Conservation (phyloP, 2,888 invertebrate genomes). For the Ennomos fuscantarius region DNA sequence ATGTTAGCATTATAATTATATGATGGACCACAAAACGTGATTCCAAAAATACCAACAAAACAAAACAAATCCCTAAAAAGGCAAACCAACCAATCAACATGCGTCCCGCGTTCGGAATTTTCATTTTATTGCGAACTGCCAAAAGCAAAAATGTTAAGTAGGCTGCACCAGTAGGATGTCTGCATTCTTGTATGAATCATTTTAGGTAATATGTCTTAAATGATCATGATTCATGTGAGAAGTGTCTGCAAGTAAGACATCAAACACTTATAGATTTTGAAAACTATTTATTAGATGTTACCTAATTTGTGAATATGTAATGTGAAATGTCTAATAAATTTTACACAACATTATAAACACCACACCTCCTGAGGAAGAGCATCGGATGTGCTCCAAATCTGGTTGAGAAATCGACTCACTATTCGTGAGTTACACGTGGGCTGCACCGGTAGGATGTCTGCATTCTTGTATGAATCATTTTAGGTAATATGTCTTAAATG, state of each 20-base stretch:
- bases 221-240: constrained; percentile 46
- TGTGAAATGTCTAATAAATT: too few relatives aligned
- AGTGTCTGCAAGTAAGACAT: constrained; percentile 28
- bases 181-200: constrained; percentile 64
- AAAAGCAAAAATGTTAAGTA: constrained; percentile 28
- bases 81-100: constrained; percentile 7
- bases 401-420: too few relatives aligned
- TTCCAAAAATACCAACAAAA: constrained; percentile 2
- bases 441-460: constrained; percentile 44
- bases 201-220: constrained; percentile 36
- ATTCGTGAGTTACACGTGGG: too few relatives aligned
- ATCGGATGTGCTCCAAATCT: too few relatives aligned
- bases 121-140: constrained; percentile 24
- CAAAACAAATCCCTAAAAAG: neutral
- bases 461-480: constrained; percentile 61
- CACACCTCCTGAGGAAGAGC: too few relatives aligned
- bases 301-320: too few relatives aligned
- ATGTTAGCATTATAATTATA: too few relatives aligned
- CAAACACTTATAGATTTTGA: too few relatives aligned
- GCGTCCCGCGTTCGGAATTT: constrained; percentile 7
- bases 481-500: constrained; percentile 37
- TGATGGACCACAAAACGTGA: neutral
- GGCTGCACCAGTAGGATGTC: constrained; percentile 39
- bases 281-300: too few relatives aligned
- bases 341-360: too few relatives aligned